These are phyloP conservation scores for Melanostoma scalare DNA, from an alignment of 2,888 invertebrate species.

Conservation along the genomic window DNA sequence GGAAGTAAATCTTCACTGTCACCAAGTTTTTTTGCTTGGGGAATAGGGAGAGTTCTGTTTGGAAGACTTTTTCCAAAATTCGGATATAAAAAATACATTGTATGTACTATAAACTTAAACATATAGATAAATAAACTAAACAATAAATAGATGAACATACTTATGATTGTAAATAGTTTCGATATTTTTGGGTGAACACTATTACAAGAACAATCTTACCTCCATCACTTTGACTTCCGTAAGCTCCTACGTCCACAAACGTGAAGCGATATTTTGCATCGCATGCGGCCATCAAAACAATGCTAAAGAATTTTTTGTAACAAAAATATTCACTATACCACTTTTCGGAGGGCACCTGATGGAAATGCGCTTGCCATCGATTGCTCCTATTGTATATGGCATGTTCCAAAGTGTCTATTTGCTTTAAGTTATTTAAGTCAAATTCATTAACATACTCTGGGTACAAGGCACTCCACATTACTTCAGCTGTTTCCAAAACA, in stretches of 20 bases:
- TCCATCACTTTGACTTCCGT: slow-evolving; percentile 56
- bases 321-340: slow-evolving; percentile 31
- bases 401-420: slow-evolving; percentile 47
- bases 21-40: slow-evolving; percentile 7
- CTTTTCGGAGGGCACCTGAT: slow-evolving; percentile 57
- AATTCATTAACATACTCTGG: slow-evolving; percentile 38
- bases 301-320: slow-evolving; percentile 34
- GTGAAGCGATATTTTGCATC: slow-evolving; percentile 57
- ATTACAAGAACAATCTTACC: slow-evolving; percentile 12
- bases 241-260: slow-evolving; percentile 54
- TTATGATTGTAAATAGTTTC: too few relatives aligned
- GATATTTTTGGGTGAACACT: too few relatives aligned
- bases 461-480: slow-evolving; percentile 39
- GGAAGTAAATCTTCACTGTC: neutral
- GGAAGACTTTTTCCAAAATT: slow-evolving; percentile 34
- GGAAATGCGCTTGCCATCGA: slow-evolving; percentile 46
- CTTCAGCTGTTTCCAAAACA: slow-evolving; percentile 39
- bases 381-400: slow-evolving; percentile 40
- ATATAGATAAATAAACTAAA: neutral
- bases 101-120: neutral
- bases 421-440: slow-evolving; percentile 10
- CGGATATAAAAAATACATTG: neutral
- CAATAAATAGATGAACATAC: too few relatives aligned
- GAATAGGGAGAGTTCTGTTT: slow-evolving; percentile 6
- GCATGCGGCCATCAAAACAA: slow-evolving; percentile 58